A percentile compares a stretch with the other conserved stretches of the same genome.
phyloP scores from a whole-genome alignment of 2,888 invertebrate species.

The Strigamia crassipes region DNA sequence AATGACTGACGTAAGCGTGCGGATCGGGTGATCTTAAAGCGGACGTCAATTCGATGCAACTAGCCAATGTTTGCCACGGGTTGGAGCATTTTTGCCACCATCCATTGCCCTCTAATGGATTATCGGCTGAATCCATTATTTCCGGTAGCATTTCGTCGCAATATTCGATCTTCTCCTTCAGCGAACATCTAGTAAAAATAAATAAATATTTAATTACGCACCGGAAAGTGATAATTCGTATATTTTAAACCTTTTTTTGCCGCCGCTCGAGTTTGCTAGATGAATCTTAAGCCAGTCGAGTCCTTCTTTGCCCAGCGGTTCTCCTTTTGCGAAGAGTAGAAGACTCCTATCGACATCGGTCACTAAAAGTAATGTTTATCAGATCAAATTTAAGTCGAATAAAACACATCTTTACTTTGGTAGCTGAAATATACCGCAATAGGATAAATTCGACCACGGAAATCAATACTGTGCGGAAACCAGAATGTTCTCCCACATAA shows the following conservation, averaged over 20 bases:
- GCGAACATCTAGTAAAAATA: slow-evolving; percentile 55
- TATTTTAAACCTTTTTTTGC: slow-evolving; percentile 75
- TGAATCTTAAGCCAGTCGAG: slow-evolving; percentile 95
- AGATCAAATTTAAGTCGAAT: not conserved
- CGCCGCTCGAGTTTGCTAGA: slow-evolving; percentile 89
- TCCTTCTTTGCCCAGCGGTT: slow-evolving; percentile 82
- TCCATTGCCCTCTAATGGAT: slow-evolving; percentile 78
- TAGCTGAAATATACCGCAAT: slow-evolving; percentile 95
- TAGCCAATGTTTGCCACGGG: slow-evolving; percentile 97
- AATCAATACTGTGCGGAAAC: slow-evolving; percentile 98
- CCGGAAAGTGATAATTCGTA: too few relatives aligned
- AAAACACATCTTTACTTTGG: slow-evolving; percentile 69
- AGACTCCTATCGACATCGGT: slow-evolving; percentile 84
- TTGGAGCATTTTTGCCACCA: slow-evolving; percentile 97
- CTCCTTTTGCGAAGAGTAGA: slow-evolving; percentile 78
- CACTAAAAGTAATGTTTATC: slow-evolving; percentile 53
- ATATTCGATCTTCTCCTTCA: slow-evolving; percentile 74
- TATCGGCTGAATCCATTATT: slow-evolving; percentile 91
- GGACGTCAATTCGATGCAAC: slow-evolving; percentile 88
- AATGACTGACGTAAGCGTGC: slow-evolving; percentile 69
- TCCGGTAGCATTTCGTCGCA: slow-evolving; percentile 81
- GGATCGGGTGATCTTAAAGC: slow-evolving; percentile 73
- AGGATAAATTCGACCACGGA: slow-evolving; percentile 96
- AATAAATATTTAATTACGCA: not conserved
- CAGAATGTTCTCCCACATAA: slow-evolving; percentile 81